phyloP scores from a whole-genome alignment of 2,113 vertebrate genomes.

The Rafetus swinhoei region DNA sequence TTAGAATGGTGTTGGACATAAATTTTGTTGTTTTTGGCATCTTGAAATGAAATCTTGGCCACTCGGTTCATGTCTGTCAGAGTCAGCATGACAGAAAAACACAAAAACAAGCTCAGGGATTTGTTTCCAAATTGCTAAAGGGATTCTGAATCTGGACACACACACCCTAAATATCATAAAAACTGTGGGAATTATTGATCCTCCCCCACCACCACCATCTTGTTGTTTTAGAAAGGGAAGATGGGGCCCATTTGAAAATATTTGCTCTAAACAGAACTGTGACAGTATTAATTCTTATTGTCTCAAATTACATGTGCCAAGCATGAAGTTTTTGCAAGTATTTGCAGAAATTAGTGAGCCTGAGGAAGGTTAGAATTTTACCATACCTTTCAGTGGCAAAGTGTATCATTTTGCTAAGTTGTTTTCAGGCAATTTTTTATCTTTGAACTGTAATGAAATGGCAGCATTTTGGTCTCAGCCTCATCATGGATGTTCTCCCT shows the following conservation, averaged over 20 bases:
- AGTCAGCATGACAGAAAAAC: neutral
- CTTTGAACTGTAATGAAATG: constrained; percentile 17
- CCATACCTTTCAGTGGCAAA: constrained; percentile 30
- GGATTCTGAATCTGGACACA: constrained; percentile 4
- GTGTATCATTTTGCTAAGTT: constrained; percentile 2
- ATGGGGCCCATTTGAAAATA: neutral
- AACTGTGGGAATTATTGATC: neutral
- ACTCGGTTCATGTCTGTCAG: fast-evolving
- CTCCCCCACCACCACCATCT: neutral
- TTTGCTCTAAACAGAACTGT: neutral
- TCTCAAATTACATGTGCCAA: neutral
- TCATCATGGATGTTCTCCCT: neutral
- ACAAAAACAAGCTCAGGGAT: neutral
- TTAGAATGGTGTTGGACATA: constrained; percentile 9
- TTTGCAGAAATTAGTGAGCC: neutral
- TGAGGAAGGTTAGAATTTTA: neutral
- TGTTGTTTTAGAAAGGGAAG: neutral
- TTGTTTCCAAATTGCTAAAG: neutral
- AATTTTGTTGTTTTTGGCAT: constrained; percentile 28
- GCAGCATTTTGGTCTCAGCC: constrained; percentile 17
- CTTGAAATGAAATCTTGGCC: fast-evolving
- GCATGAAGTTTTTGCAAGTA: neutral
- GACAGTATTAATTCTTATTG: neutral
- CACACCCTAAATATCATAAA: neutral
- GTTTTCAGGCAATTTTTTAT: constrained; percentile 23